Conservation (phyloP, 2,113 vertebrate species). For the Mastomys natalensis region DNA sequence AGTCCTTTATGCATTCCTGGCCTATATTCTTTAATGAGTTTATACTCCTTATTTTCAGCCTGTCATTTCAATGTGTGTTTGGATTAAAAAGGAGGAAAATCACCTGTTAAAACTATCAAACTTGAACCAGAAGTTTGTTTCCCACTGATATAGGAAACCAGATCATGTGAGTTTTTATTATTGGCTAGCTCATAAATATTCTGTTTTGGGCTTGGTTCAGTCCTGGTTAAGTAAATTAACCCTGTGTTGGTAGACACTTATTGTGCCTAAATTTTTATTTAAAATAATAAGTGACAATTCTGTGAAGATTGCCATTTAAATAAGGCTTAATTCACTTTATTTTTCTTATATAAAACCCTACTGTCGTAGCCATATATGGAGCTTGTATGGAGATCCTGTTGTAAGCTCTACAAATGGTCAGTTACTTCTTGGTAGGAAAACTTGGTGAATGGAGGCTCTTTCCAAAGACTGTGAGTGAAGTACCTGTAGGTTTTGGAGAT, state of each 20-base stretch:
- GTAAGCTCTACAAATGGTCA: background rate
- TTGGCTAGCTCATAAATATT: background rate
- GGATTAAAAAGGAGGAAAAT: conserved; percentile 1
- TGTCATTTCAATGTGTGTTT: conserved; percentile 46
- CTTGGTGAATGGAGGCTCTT: background rate
- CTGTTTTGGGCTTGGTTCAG: background rate
- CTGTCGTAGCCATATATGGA: background rate
- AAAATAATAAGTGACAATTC: background rate
- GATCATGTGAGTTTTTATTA: background rate
- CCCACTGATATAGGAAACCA: background rate
- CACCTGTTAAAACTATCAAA: background rate
- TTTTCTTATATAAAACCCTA: background rate
- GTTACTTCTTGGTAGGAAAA: background rate
- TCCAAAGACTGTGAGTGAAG: background rate
- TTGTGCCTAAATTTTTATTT: background rate
- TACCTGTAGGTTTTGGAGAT: background rate
- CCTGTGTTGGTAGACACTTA: background rate
- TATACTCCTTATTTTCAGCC: background rate
- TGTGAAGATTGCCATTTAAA: background rate
- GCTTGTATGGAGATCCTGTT: background rate
- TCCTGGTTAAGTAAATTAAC: background rate
- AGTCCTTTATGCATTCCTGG: background rate
- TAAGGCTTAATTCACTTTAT: background rate
- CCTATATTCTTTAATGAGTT: background rate
- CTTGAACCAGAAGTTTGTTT: conserved; percentile 5